Percentiles rank a stretch among this genome's conserved stretches.
Conservation (phyloP, 2,888 invertebrate genomes). For the Diaprepes abbreviatus region DNA sequence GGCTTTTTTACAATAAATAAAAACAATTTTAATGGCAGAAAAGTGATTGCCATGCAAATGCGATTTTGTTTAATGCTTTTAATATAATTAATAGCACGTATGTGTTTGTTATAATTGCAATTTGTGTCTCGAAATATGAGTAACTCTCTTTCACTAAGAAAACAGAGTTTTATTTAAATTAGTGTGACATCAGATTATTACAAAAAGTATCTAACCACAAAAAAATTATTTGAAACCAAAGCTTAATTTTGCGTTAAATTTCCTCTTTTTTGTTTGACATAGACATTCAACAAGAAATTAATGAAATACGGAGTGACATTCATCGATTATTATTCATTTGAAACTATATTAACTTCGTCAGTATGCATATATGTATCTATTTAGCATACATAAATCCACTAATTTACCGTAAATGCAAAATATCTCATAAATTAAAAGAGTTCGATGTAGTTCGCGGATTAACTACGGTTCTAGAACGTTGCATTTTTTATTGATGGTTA, state of each 20-base stretch:
- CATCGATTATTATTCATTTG: slow-evolving; percentile 1
- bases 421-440: not conserved
- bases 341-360: not conserved
- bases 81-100: too few relatives aligned
- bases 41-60: too few relatives aligned
- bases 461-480: not conserved
- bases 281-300: slow-evolving; percentile 22
- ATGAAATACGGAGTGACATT: slow-evolving; percentile 2
- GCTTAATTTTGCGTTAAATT: too few relatives aligned
- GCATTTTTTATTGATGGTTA: not conserved
- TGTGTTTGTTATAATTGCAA: too few relatives aligned
- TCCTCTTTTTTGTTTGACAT: slow-evolving; percentile 2
- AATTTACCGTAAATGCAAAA: not conserved
- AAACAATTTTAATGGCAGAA: too few relatives aligned
- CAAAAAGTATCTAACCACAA: slow-evolving; percentile 2
- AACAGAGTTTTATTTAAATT: too few relatives aligned
- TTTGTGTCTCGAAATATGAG: too few relatives aligned
- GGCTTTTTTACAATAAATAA: too few relatives aligned
- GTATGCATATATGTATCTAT: not conserved
- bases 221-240: not conserved
- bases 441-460: not conserved
- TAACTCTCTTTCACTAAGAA: too few relatives aligned
- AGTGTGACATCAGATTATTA: too few relatives aligned
- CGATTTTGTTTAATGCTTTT: too few relatives aligned
- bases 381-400: not conserved